phyloP scores from a whole-genome alignment of 2,113 vertebrate species.

The Xyliphius kryptos region DNA sequence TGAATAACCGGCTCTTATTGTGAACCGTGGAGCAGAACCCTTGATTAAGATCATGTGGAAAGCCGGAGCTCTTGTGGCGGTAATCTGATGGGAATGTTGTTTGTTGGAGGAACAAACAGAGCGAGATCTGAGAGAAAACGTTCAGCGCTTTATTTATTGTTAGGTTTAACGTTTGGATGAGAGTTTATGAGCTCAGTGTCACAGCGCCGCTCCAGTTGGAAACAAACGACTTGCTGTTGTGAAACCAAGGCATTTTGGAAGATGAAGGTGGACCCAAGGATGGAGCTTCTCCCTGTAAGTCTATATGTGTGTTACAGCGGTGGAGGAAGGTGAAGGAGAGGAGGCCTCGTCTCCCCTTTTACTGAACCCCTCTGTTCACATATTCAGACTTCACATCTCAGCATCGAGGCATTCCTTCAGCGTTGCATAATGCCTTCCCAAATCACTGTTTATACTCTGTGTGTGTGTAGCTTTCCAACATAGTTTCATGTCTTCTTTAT shows the following conservation, averaged over 20 bases:
- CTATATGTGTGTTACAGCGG: too few species aligned
- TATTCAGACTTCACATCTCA: conserved; percentile 37
- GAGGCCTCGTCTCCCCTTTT: not conserved
- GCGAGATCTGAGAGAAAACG: not conserved
- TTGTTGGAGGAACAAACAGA: not conserved
- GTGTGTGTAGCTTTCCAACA: not conserved
- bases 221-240: not conserved
- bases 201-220: not conserved
- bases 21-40: conserved; percentile 32
- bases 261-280: too few species aligned
- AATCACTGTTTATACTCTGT: conserved; percentile 16
- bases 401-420: conserved; percentile 41
- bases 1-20: conserved; percentile 31
- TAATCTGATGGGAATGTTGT: conserved; percentile 43
- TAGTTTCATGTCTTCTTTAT: too few species aligned
- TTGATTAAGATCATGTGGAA: conserved; percentile 38
- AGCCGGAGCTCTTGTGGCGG: conserved; percentile 41
- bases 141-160: not conserved
- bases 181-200: conserved; percentile 1
- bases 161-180: conserved; percentile 1
- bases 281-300: too few species aligned
- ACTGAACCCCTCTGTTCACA: conserved; percentile 37
- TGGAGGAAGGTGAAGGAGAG: not conserved
- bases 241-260: not conserved
- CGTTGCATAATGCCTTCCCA: conserved; percentile 44